These are phyloP conservation scores for Danio jaintianensis DNA, from an alignment of 2,797 vertebrate genomes.

Conservation along the genomic window DNA sequence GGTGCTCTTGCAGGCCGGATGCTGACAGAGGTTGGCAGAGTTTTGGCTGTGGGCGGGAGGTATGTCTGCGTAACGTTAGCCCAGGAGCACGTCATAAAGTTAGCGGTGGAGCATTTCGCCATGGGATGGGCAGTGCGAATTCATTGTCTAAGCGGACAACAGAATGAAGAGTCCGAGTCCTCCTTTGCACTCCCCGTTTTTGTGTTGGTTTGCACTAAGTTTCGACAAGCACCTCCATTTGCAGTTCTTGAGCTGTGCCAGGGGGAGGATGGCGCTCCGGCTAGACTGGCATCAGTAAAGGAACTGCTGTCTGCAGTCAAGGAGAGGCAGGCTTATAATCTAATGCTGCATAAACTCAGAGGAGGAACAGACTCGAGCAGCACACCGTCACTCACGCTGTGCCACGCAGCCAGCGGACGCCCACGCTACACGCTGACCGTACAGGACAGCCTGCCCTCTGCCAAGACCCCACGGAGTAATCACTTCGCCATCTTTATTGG, in stretches of 20 bases:
- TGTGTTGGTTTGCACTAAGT: slow-evolving; percentile 92
- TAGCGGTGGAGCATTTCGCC: slow-evolving; percentile 88
- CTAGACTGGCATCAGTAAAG: slow-evolving; percentile 75
- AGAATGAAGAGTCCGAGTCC: slow-evolving; percentile 64
- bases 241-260: slow-evolving; percentile 80
- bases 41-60: slow-evolving; percentile 88
- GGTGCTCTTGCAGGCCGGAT: slow-evolving; percentile 83
- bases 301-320: slow-evolving; percentile 83
- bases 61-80: slow-evolving; percentile 95
- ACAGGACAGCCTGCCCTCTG: slow-evolving; percentile 81
- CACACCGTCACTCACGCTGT: slow-evolving; percentile 83
- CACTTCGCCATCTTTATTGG: slow-evolving; percentile 96
- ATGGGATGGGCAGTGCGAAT: slow-evolving; percentile 90
- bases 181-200: slow-evolving; percentile 90
- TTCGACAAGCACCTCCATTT: slow-evolving; percentile 81
- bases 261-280: slow-evolving; percentile 77
- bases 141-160: slow-evolving; percentile 82
- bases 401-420: slow-evolving; percentile 79
- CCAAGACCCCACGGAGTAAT: slow-evolving; percentile 85
- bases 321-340: slow-evolving; percentile 89
- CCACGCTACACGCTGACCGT: slow-evolving; percentile 92
- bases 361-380: slow-evolving; percentile 75
- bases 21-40: slow-evolving; percentile 88
- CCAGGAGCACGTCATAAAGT: slow-evolving; percentile 88
- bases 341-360: slow-evolving; percentile 87